These are phyloP conservation scores for Crotalus horridus DNA, from an alignment of 2,113 vertebrate genomes.

Conservation along the genomic window DNA sequence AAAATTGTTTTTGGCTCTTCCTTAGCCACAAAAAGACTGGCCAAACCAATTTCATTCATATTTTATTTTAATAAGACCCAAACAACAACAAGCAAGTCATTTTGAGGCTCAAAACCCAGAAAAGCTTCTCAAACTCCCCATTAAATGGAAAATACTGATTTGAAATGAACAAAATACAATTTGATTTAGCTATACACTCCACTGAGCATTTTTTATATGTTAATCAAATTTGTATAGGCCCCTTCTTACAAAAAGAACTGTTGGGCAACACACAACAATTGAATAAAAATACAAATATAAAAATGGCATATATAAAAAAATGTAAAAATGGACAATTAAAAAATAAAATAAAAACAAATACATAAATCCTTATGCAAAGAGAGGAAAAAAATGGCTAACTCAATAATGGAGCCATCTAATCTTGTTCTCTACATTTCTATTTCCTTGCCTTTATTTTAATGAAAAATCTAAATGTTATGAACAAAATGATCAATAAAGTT, in stretches of 20 bases:
- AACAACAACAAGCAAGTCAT: slow-evolving; percentile 33
- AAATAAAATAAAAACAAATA: not conserved
- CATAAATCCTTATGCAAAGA: not conserved
- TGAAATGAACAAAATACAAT: not conserved
- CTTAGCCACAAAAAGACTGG: slow-evolving; percentile 40
- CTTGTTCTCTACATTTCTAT: not conserved
- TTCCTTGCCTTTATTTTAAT: not conserved
- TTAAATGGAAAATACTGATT: slow-evolving; percentile 26
- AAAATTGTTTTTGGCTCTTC: slow-evolving; percentile 50
- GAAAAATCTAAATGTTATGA: not conserved
- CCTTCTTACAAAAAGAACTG: not conserved
- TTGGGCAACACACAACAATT: not conserved
- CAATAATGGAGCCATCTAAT: not conserved
- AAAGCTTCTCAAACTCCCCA: slow-evolving; percentile 44
- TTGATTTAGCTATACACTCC: not conserved
- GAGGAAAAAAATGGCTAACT: not conserved
- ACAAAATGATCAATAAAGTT: not conserved
- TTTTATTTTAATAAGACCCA: slow-evolving; percentile 46
- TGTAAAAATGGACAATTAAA: not conserved
- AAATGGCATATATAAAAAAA: not conserved
- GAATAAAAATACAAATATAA: not conserved
- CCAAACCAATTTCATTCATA: slow-evolving; percentile 54
- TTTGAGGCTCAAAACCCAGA: slow-evolving; percentile 41
- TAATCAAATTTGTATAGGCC: not conserved
- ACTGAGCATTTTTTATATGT: not conserved